Base-by-base conservation (phyloP, 2,113 vertebrate genomes). In the Aspidoscelis tigris region DNA sequence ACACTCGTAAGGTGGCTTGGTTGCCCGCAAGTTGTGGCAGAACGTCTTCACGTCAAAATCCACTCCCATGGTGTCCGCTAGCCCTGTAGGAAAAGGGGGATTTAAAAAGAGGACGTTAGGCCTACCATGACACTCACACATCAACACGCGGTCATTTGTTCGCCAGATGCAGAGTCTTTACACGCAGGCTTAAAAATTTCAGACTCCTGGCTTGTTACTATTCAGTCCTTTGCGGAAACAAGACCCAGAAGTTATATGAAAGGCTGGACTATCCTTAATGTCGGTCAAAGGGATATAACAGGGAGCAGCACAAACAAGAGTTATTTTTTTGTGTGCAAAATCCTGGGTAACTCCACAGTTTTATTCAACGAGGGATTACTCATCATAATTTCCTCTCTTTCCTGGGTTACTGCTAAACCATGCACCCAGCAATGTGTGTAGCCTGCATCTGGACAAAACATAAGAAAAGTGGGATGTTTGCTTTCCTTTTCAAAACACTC, bases 31-130 rank as follows among this genome's bases (percentile, higher is more conserved):
- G 85, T 99, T 99, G 95, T 99, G 98, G 95, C 99, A 99, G 95
- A 98, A 99, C 12, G 98, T 99, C 96, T 99, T 99, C 80, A 99
- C 98, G 20, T 99, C 98, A 90, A 99, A 99, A 93, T 99, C 98
- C 94, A 98, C 97, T 90, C 98, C 98, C 98, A 99, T 99, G 94
- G 93, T 93, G 94, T 91, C 90, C 93, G 93, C 91, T 86, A 90
- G 93, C 93, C 88, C 95, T 95, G 86, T 70, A 89, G 91, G 33
- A 8, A 26, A 93, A 33, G 76, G 14, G 39, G 76, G 11, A 78
- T 50, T n/a, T 69, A 77, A 90, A 82, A 68, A 64, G 74, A 64
- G 66, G 6, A 73, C 65, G 80, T 44, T 41, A 39, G 3, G 1
- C 26, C 14, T 43, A 3, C 21, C 64, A 20, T 74, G 9, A 43